A percentile compares a stretch with the other conserved stretches of the same genome.
phyloP scores from a whole-genome alignment of 2,113 vertebrate genomes.

The Vidua chalybeata region DNA sequence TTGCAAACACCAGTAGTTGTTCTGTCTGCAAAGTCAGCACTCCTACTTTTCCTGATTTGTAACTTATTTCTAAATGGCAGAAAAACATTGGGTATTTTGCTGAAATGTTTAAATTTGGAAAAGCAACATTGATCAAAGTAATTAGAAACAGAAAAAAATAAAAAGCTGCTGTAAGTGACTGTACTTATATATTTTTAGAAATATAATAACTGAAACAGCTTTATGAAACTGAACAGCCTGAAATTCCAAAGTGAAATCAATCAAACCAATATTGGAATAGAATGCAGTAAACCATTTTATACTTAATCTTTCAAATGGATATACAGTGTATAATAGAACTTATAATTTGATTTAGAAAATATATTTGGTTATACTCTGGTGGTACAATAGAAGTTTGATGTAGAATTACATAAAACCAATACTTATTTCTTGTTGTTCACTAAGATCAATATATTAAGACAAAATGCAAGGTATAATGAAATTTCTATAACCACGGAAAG shows the following conservation, averaged over 20 bases:
- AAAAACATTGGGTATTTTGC: background rate
- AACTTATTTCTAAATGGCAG: background rate
- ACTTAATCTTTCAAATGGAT: background rate
- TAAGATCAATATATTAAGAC: background rate
- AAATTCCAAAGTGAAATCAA: conserved; percentile 7
- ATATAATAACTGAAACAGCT: background rate
- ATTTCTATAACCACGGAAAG: background rate
- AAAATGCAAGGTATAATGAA: background rate
- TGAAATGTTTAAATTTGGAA: background rate
- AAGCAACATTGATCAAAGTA: background rate
- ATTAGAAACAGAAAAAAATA: background rate
- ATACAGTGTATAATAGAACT: background rate
- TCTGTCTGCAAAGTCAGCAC: background rate
- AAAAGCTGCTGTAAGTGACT: background rate
- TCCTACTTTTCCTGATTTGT: background rate
- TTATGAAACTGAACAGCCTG: background rate
- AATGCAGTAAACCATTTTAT: background rate
- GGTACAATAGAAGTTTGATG: background rate
- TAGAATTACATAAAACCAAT: background rate
- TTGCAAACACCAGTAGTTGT: background rate
- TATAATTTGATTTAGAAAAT: background rate
- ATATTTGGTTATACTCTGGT: background rate
- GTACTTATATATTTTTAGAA: background rate
- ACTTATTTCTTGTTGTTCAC: background rate
- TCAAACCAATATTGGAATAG: conserved; percentile 1